These are phyloP conservation scores for Neria commutata DNA, from an alignment of 2,888 invertebrate genomes.

Conservation along the genomic window DNA sequence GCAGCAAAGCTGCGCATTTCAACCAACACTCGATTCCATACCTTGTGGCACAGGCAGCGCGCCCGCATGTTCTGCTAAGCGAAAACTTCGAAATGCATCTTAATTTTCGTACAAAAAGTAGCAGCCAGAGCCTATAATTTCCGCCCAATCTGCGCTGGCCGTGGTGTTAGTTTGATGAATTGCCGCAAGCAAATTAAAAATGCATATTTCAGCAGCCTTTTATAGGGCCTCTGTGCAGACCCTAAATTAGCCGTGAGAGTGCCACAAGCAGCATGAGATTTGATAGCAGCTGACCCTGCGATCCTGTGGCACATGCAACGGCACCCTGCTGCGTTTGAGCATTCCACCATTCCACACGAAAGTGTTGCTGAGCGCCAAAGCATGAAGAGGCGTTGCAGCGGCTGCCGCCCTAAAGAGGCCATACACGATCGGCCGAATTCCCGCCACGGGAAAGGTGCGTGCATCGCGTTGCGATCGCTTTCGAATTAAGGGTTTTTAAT, in stretches of 20 bases:
- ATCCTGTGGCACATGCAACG: background rate
- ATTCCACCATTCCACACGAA: background rate
- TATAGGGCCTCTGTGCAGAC: background rate
- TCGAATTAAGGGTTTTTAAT: slow-evolving; percentile 2
- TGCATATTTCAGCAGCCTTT: background rate
- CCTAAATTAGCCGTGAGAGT: no score
- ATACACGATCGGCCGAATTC: slow-evolving; percentile 8
- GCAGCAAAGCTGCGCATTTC: no score
- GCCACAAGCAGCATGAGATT: no score
- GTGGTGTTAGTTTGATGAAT: slow-evolving; percentile 2
- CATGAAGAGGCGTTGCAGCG: slow-evolving; percentile 25
- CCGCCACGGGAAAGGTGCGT: background rate
- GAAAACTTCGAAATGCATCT: no score
- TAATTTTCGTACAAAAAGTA: no score
- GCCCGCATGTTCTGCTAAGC: no score
- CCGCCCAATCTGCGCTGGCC: no score
- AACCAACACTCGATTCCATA: no score
- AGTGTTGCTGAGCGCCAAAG: background rate
- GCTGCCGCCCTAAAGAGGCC: slow-evolving; percentile 26
- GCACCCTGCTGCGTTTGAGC: background rate
- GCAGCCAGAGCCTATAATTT: no score
- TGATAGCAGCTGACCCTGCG: background rate
- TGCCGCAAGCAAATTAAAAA: background rate
- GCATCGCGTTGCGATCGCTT: background rate
- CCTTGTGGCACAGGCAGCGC: no score